phyloP scores from a whole-genome alignment of 2,797 vertebrate genomes.

The Vultur gryphus region DNA sequence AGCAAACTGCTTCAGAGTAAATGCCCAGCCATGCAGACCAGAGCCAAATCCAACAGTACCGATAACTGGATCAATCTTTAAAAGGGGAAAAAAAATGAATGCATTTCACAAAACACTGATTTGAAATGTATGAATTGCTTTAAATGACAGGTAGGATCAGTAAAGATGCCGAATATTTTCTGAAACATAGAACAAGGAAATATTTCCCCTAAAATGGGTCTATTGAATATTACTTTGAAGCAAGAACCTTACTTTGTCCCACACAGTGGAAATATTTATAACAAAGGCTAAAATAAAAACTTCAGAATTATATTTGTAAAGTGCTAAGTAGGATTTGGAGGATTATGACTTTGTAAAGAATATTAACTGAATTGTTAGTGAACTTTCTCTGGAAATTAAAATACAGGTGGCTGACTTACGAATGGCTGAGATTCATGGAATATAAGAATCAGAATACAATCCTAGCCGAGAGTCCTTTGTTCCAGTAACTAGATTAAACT shows the following conservation, averaged over 20 bases:
- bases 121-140: background rate
- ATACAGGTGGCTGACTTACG: background rate
- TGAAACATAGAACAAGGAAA: background rate
- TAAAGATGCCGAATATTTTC: background rate
- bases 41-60: conserved; percentile 70
- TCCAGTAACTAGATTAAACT: background rate
- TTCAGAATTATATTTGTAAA: background rate
- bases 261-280: background rate
- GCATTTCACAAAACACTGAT: background rate
- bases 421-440: background rate
- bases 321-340: background rate
- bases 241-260: background rate
- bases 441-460: background rate
- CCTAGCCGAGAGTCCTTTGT: background rate
- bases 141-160: background rate
- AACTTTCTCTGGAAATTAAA: background rate
- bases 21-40: conserved; percentile 70
- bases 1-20: conserved; percentile 75
- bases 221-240: background rate
- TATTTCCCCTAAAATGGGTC: background rate
- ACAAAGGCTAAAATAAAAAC: background rate
- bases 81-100: background rate
- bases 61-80: conserved; percentile 65
- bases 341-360: background rate
- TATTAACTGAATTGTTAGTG: background rate